Evolutionary conservation across 2,797 vertebrate species (phyloP).

Genomic region (Poeciliopsis gracilis): DNA sequence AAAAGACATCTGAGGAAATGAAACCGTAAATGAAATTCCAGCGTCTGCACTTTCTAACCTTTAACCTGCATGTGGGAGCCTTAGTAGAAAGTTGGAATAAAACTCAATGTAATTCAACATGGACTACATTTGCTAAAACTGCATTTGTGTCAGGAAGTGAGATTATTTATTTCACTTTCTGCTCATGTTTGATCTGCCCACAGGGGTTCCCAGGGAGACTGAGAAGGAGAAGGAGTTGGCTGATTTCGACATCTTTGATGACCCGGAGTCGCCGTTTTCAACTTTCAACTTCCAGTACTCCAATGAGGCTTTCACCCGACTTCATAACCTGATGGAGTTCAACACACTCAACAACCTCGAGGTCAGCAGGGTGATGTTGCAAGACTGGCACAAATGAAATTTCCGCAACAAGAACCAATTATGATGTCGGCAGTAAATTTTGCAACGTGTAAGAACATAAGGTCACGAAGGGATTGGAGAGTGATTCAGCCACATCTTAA

Average conservation of each 20-base stretch:
- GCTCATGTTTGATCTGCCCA: not conserved
- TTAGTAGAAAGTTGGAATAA: not conserved
- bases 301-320: conserved; percentile 90
- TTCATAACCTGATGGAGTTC: conserved; percentile 98
- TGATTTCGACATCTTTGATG: conserved; percentile 98
- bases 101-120: not conserved
- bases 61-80: not conserved
- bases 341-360: conserved; percentile 97
- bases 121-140: not conserved
- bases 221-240: conserved; percentile 90
- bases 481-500: conserved; percentile 3
- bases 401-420: not conserved
- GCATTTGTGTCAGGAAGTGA: not conserved
- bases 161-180: not conserved
- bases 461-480: not conserved
- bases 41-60: conserved; percentile 7
- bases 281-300: conserved; percentile 98
- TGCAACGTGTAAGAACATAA: not conserved
- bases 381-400: not conserved
- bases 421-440: not conserved
- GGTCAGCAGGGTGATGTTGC: conserved; percentile 74
- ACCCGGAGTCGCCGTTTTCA: conserved; percentile 91
- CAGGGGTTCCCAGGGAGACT: conserved; percentile 90
- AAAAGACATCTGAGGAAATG: conserved; percentile 8
- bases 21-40: conserved; percentile 45